Conservation (phyloP, 1,140 invertebrate species). For the Leptopilina clavipes region DNA sequence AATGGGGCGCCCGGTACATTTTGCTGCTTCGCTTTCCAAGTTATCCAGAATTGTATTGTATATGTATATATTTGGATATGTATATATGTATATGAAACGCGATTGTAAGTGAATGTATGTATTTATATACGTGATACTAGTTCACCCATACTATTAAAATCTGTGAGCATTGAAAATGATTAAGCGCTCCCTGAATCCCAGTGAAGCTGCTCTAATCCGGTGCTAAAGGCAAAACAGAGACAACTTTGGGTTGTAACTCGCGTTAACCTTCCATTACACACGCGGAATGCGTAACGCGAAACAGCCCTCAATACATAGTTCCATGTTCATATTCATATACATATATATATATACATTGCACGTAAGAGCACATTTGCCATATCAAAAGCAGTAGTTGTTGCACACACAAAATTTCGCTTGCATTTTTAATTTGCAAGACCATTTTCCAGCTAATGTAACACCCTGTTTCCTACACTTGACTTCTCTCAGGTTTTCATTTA, state of each 20-base stretch:
- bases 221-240: slow-evolving; percentile 65
- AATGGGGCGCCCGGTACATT: slow-evolving; percentile 53
- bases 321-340: slow-evolving; percentile 21
- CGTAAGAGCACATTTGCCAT: neutral
- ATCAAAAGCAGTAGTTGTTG: too few relatives aligned
- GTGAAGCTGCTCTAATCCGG: slow-evolving; percentile 66
- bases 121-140: neutral
- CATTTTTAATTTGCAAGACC: too few relatives aligned
- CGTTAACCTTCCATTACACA: slow-evolving; percentile 59
- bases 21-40: slow-evolving; percentile 42
- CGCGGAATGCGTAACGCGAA: slow-evolving; percentile 43
- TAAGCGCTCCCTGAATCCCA: slow-evolving; percentile 65
- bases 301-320: slow-evolving; percentile 56
- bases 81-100: slow-evolving; percentile 14
- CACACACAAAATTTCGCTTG: too few relatives aligned
- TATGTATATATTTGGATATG: slow-evolving; percentile 27
- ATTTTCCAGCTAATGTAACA: too few relatives aligned
- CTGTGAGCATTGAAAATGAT: slow-evolving; percentile 62
- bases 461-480: too few relatives aligned
- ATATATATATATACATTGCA: neutral
- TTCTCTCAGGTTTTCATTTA: too few relatives aligned
- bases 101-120: slow-evolving; percentile 31
- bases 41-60: slow-evolving; percentile 32
- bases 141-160: slow-evolving; percentile 33
- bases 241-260: slow-evolving; percentile 58